Percentiles rank a stretch among this genome's conserved stretches.
These are phyloP conservation scores for Lipophrys pholis DNA, from an alignment of 2,113 vertebrate genomes.

Conservation along the genomic window DNA sequence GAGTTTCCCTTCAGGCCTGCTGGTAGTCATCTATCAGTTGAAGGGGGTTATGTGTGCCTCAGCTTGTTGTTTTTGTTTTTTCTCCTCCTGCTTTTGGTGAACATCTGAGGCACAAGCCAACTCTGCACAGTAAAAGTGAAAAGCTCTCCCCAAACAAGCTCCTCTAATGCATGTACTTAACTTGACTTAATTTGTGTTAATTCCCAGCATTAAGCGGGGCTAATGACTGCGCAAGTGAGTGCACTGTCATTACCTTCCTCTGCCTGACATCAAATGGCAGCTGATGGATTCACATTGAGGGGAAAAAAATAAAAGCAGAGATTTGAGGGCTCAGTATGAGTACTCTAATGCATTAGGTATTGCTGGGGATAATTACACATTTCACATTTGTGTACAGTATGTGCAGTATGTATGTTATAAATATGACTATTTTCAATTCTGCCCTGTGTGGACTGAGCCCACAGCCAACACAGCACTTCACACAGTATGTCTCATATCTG, in stretches of 20 bases:
- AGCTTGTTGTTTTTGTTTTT: conserved; percentile 3
- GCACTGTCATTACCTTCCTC: conserved; percentile 80
- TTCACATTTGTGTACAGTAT: conserved; percentile 61
- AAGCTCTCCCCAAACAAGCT: conserved; percentile 74
- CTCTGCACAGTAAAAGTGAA: conserved; percentile 58
- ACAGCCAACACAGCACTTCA: conserved; percentile 15
- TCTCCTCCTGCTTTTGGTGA: conserved; percentile 16
- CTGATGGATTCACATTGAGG: conserved; percentile 70
- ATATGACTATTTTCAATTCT: conserved; percentile 48
- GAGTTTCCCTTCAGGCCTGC: conserved; percentile 23
- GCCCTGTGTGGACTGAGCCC: conserved; percentile 24
- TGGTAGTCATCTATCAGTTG: conserved; percentile 33
- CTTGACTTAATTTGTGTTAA: conserved; percentile 84
- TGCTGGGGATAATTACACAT: conserved; percentile 69
- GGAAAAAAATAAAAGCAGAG: conserved; percentile 64
- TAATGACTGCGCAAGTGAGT: conserved; percentile 79
- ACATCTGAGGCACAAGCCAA: conserved; percentile 34
- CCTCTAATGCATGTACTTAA: conserved; percentile 83
- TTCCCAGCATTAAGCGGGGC: conserved; percentile 77
- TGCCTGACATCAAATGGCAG: conserved; percentile 77
- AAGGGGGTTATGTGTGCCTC: conserved; percentile 19
- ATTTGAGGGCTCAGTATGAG: conserved; percentile 72
- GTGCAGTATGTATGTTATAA: conserved; percentile 53
- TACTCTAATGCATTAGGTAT: conserved; percentile 73
- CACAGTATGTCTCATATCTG: conserved; percentile 55